Conservation (phyloP, 1,140 invertebrate species). For the Lepeophtheirus salmonis region DNA sequence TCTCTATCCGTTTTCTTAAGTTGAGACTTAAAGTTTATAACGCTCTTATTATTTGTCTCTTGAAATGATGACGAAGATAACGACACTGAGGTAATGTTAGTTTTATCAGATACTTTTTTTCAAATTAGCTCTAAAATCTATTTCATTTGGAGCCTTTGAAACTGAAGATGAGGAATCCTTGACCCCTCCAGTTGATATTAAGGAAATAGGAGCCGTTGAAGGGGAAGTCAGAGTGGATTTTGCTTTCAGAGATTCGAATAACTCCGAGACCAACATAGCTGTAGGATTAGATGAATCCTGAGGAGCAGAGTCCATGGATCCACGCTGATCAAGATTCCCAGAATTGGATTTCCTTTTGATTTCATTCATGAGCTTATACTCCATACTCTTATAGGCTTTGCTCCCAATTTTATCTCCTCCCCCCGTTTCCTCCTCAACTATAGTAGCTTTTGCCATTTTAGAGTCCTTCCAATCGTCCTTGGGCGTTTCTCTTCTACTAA, state of each 20-base stretch:
- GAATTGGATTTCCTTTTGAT: not conserved
- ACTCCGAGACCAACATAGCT: not conserved
- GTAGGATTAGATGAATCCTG: not conserved
- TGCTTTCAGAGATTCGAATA: slow-evolving; percentile 9
- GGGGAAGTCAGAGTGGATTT: not conserved
- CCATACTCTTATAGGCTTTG: slow-evolving; percentile 10
- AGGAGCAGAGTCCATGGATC: not conserved
- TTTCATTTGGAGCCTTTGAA: slow-evolving; percentile 12
- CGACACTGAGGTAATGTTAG: not conserved
- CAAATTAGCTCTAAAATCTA: slow-evolving; percentile 18
- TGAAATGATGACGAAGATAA: not conserved
- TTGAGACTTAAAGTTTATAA: slow-evolving; percentile 12
- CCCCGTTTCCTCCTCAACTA: not conserved
- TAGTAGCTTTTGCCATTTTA: slow-evolving; percentile 18
- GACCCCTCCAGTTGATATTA: not conserved
- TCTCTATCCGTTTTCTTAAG: slow-evolving; percentile 1
- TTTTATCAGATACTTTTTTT: slow-evolving; percentile 3
- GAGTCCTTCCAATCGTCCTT: slow-evolving; percentile 13
- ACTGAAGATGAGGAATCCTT: not conserved
- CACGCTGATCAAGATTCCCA: no score
- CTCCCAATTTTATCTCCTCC: slow-evolving; percentile 5
- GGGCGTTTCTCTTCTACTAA: slow-evolving; percentile 24
- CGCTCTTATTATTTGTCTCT: not conserved
- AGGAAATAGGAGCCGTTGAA: not conserved
- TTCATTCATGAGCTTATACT: slow-evolving; percentile 14